Percentiles rank a stretch among this genome's conserved stretches.
phyloP scores from a whole-genome alignment of 2,113 vertebrate genomes.

The Ictalurus furcatus region DNA sequence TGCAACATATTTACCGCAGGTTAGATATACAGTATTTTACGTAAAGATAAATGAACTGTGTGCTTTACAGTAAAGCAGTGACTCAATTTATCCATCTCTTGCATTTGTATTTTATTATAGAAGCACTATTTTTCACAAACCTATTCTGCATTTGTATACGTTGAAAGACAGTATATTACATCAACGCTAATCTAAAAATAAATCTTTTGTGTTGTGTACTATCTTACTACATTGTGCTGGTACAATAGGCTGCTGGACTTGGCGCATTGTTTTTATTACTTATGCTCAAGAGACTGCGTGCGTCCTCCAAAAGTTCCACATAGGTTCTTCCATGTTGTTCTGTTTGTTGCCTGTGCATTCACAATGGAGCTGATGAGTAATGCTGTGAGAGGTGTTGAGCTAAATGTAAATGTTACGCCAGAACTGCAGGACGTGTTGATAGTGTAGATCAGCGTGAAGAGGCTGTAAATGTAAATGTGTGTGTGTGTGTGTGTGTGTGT shows the following conservation, averaged over 20 bases:
- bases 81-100: background rate
- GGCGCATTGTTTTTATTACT: background rate
- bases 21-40: background rate
- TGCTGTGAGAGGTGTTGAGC: background rate
- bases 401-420: background rate
- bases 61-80: background rate
- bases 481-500: slow-evolving; percentile 25
- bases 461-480: background rate
- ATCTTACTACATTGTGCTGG: background rate
- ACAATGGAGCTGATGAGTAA: background rate
- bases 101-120: background rate
- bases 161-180: background rate
- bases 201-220: background rate
- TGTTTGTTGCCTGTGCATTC: background rate
- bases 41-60: background rate
- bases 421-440: slow-evolving; percentile 8
- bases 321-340: background rate
- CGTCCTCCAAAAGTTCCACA: background rate
- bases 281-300: background rate
- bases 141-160: background rate
- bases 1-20: background rate
- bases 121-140: background rate
- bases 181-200: background rate
- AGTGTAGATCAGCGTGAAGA: background rate
- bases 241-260: background rate